Evolutionary conservation across 2,888 invertebrate genomes (phyloP), one percentile per base, ranked within the genome.

Genomic region (Drosophila niveifrons): DNA sequence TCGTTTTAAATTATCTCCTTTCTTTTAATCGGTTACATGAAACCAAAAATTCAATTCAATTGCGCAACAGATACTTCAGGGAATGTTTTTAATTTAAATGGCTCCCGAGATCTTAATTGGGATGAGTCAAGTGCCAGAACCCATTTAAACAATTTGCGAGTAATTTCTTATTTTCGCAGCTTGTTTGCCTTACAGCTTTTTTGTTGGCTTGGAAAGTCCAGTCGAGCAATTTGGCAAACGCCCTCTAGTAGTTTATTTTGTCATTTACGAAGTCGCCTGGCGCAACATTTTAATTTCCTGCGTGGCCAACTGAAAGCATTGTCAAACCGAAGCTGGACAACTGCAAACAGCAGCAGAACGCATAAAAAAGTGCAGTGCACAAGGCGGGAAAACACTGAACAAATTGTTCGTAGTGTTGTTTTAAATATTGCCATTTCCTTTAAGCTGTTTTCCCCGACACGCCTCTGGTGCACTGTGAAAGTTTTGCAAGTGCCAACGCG

Each of bases 341-440:
- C 9, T 8, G 29, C 31, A 44, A 66, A 53, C 43, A 29, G 2
- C 43, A 29, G 2, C 15, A 31, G 6, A 8, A 31, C 50, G 23
- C 23, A 0, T 23, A 50, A 51, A 36, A 31, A 36, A 36, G 36
- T 36, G 36, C 1, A 36, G 8, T 13, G 3, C 6, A 17, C 9
- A 56, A 18, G 11, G 2, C 8, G 10, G 18, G 44, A 52, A 44
- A 36, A 1, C 11, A 11, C 9, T 11, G 43, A 31, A 13, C 18
- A 31, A 47, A 63, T 23, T 39, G 29, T 29, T 10, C 7, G 17
- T 9, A 9, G 44, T 57, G 47, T 44, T 61, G 17, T 36, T 55
- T 66, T 36, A 66, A 58, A 62, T 53, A 66, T 72, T 75, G 51
- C 31, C 56, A 66, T 73, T 82, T 69, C 65, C 69, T 79, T 85